Base-by-base conservation (phyloP, 2,888 invertebrate species). In the Dendrolimus pini region DNA sequence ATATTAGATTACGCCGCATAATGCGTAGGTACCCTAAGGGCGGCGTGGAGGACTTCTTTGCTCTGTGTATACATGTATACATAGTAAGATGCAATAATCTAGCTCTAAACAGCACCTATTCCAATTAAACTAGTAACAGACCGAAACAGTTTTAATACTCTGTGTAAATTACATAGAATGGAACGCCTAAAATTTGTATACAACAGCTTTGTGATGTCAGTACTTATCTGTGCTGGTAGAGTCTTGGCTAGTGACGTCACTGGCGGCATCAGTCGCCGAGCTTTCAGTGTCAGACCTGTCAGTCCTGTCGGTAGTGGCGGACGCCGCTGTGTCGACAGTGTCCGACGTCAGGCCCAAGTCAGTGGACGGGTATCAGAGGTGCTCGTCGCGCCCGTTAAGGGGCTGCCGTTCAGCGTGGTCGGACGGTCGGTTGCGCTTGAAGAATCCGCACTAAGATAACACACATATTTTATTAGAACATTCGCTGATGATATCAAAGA, bases 351-450 rank as follows among this genome's bases (percentile, higher is more conserved):
- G 71, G 67, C 79, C 82, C 62, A 77, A 69, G 56, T 80, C 81
- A 53, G 81, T 74, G 69, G 78, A 75, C 71, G 83, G 82, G 80
- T 85, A 91, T 93, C 93, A 95, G 76, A 95, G 93, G 70, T 94
- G 94, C 81, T 96, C 95, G 85, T 96, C 96, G 62, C 95, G 95
- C 41, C 96, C 93, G 82, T 96, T 95, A 66, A 97, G 85, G 2
- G 97, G 97, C 78, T 97, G 96, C 56, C 96, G 93, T 90, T 97
- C 97, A 54, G 96, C 94, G 69, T 95, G 94, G 78, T 95, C 94
- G 1, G 94, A 92, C 55, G 97, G 97, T 41, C 97, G 94, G 86
- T 96, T 96, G 76, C 97, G 93, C 80, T 97, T 96, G 92, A 98
- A 98, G 94, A 98, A 98, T 62, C 97, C 97, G 81, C 96, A 95